A percentile compares a stretch with the other conserved stretches of the same genome.
phyloP scores from a whole-genome alignment of 2,888 invertebrate species.

The Philereme transversata region DNA sequence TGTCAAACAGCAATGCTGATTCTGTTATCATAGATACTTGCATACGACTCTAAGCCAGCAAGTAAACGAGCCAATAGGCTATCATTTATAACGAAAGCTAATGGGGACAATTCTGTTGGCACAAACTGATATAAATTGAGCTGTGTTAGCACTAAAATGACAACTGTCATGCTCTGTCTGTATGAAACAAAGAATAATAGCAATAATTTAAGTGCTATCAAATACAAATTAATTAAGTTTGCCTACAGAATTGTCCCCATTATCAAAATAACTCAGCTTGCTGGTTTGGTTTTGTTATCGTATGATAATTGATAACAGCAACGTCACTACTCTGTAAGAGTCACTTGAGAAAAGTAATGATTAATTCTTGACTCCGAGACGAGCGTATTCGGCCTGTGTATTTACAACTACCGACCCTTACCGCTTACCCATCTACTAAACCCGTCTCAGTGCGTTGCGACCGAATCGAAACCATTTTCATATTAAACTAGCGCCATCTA shows the following conservation, averaged over 20 bases:
- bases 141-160: too few species aligned
- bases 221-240: too few species aligned
- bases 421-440: slow-evolving; percentile 42
- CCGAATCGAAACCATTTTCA: slow-evolving; percentile 20
- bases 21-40: neutral
- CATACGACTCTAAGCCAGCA: neutral
- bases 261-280: neutral
- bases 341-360: neutral
- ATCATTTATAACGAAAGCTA: too few species aligned
- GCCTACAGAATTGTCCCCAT: too few species aligned
- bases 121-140: too few species aligned
- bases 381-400: slow-evolving; percentile 30
- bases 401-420: slow-evolving; percentile 43
- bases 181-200: too few species aligned
- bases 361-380: neutral
- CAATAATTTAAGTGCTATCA: too few species aligned
- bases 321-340: neutral
- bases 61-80: too few species aligned
- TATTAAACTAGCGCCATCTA: slow-evolving; percentile 10
- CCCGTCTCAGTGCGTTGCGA: slow-evolving; percentile 18
- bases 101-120: too few species aligned
- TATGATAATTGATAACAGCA: neutral
- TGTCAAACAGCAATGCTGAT: neutral
- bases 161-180: too few species aligned
- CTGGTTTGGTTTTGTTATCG: neutral